Evolutionary conservation across 2,113 vertebrate genomes (phyloP).

Genomic region (Scalopus aquaticus): DNA sequence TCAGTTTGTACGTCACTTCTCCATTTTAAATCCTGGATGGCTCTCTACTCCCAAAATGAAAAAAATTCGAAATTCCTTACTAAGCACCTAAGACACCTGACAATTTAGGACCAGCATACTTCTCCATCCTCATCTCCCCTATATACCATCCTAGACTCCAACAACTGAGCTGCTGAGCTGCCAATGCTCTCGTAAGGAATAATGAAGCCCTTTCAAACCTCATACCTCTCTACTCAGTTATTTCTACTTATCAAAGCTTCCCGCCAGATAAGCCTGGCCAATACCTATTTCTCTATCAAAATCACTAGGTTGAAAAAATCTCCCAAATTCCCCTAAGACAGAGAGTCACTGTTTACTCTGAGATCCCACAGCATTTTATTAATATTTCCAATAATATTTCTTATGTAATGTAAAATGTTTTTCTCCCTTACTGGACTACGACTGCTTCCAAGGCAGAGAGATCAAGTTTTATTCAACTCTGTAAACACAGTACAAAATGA

Average conservation of each 20-base stretch:
- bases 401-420: background rate
- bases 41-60: background rate
- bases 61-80: constrained; percentile 14
- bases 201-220: constrained; percentile 23
- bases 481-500: constrained; percentile 24
- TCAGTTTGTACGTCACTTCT: constrained; percentile 20
- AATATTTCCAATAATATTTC: constrained; percentile 29
- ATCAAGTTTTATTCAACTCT: constrained; percentile 23
- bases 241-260: constrained; percentile 23
- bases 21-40: constrained; percentile 40
- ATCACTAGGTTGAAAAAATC: constrained; percentile 30
- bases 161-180: background rate
- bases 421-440: constrained; percentile 31
- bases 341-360: constrained; percentile 26
- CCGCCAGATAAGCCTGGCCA: constrained; percentile 1
- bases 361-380: background rate
- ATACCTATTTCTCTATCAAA: constrained; percentile 29
- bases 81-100: constrained; percentile 5
- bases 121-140: background rate
- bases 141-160: background rate
- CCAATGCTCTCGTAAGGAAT: background rate
- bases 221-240: constrained; percentile 11
- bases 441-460: background rate
- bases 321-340: background rate
- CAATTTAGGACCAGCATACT: background rate